Base-by-base conservation (phyloP, 2,888 invertebrate genomes). In the Acanthoscelides obtectus region DNA sequence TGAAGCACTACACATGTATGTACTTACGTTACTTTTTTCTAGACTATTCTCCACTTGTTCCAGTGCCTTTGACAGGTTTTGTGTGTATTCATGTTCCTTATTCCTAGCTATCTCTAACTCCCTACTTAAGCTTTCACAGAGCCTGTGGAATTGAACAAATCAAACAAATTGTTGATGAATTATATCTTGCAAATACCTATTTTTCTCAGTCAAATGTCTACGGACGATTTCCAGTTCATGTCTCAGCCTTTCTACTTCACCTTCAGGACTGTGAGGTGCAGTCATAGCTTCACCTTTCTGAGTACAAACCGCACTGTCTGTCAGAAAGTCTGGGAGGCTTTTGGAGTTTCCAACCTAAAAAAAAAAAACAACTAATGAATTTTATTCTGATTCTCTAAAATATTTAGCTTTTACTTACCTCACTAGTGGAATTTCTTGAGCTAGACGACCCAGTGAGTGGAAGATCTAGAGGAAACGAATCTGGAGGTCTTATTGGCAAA, bases 301-400 rank as follows among this genome's bases (percentile, higher is more conserved):
- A 68, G 83, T 80, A 70, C 84, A 83, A 78, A 87, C 90, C 21
- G 92, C 91, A 4, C 92, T 92, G 80, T 93, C 92, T 1, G 91
- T 91, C 27, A 93, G 86, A 81, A 93, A 93, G 79, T 92, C 92
- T 1, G 92, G 92, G 74, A 93, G 84, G 76, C 89, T 88, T 82
- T 90, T 88, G 69, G 88, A 87, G 64, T 87, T 86, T 66, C 84
- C 86, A 22, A 86, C 81, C 81, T 86, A 74, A 45, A 75, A 79
- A 73, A 20, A 70, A 68, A 27, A 69, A 71, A 17, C 27, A 12
- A 12, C 63, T 12, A 63, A 19, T 12, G 63, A 63, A 63, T 63
- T 65, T 4, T 65, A 5, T 65, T 6, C 4, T 12, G 12, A 3
- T 20, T 65, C 5, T 17, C 20, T 6, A 25, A 25, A 20, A 4